phyloP scores from a whole-genome alignment of 1,140 invertebrate species.

The Ridgeia piscesae region DNA sequence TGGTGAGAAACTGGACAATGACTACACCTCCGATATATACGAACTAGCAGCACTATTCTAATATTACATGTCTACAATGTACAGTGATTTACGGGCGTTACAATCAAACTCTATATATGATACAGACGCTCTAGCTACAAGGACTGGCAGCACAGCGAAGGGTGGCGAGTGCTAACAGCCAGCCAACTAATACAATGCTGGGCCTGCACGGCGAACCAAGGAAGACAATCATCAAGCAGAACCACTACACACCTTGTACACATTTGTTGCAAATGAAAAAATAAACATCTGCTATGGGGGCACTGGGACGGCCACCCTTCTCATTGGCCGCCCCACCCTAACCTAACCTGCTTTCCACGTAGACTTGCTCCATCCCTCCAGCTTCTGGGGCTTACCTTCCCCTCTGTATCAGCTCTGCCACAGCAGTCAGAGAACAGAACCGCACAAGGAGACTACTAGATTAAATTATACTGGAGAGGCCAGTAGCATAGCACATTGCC shows the following conservation, averaged over 20 bases:
- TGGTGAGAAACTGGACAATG: background rate
- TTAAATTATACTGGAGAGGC: background rate
- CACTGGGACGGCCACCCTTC: background rate
- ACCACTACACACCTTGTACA: background rate
- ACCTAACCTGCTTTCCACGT: background rate
- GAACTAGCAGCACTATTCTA: background rate
- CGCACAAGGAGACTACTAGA: background rate
- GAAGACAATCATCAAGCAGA: background rate
- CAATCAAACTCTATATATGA: background rate
- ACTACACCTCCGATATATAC: background rate
- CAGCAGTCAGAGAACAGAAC: background rate
- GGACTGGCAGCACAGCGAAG: background rate
- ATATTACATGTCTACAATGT: constrained; percentile 1
- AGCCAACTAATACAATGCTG: background rate
- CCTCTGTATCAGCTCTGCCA: background rate
- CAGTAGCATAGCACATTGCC: background rate
- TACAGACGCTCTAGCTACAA: too few species aligned
- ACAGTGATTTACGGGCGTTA: background rate
- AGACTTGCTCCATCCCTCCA: background rate
- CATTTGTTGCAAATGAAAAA: background rate
- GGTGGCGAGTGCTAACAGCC: background rate
- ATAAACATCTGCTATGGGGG: background rate
- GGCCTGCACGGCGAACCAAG: background rate
- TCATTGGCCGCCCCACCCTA: background rate
- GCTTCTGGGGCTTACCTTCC: background rate